Percentiles rank a stretch among this genome's conserved stretches.
These are phyloP conservation scores for Heliocidaris erythrogramma DNA, from an alignment of 35 echinoderm and acorn worm genomes.

Conservation along the genomic window DNA sequence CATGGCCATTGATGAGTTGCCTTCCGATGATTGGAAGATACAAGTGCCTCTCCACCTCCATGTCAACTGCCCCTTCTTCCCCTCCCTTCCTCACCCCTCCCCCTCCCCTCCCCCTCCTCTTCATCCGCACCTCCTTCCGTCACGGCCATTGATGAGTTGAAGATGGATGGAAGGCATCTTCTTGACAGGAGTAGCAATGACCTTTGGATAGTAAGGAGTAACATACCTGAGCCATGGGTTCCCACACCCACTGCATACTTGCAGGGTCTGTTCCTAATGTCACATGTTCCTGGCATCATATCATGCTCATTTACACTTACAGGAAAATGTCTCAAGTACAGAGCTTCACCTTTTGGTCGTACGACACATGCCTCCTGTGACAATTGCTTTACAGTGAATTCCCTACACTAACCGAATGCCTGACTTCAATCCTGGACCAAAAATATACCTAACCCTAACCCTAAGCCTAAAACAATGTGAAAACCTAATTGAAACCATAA, in stretches of 20 bases:
- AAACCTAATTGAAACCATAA: too few relatives aligned
- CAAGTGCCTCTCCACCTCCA: background rate
- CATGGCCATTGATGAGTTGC: background rate
- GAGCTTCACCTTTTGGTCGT: too few relatives aligned
- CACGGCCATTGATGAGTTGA: background rate
- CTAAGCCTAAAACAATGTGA: too few relatives aligned
- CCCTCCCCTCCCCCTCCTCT: background rate
- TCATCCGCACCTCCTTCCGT: background rate
- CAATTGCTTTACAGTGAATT: too few relatives aligned
- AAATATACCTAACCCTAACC: too few relatives aligned
- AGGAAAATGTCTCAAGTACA: too few relatives aligned
- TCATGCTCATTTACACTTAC: background rate
- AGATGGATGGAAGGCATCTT: background rate
- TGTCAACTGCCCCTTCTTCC: background rate
- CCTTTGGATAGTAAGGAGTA: background rate
- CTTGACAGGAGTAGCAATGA: background rate
- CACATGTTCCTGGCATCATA: background rate
- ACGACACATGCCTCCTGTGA: too few relatives aligned
- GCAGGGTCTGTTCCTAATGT: background rate
- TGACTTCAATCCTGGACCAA: too few relatives aligned
- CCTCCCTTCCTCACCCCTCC: background rate
- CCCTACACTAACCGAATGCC: too few relatives aligned
- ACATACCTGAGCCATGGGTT: background rate
- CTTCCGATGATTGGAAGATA: background rate
- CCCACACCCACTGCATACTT: background rate